A percentile compares a stretch with the other conserved stretches of the same genome.
Evolutionary conservation across 2,888 invertebrate genomes (phyloP).

Genomic region (Eumerus sabulonum): DNA sequence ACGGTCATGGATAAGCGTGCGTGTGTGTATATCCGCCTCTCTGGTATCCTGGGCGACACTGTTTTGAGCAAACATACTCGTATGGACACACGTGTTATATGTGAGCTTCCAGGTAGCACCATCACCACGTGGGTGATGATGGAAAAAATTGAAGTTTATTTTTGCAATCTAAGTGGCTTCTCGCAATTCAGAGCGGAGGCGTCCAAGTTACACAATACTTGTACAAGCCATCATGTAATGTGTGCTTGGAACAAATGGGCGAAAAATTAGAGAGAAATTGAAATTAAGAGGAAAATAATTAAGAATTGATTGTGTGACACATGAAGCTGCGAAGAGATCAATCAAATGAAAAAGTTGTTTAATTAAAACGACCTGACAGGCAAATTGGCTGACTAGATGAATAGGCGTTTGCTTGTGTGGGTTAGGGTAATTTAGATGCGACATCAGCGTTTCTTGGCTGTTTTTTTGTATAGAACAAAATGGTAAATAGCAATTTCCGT

Average conservation of each 20-base stretch:
- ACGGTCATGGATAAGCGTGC: constrained; percentile 20
- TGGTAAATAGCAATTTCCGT: background rate
- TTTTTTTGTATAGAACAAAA: too few species aligned
- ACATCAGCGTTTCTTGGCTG: too few species aligned
- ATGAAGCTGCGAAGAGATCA: constrained; percentile 2
- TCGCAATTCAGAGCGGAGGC: too few species aligned
- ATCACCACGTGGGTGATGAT: constrained; percentile 46
- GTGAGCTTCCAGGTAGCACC: constrained; percentile 12
- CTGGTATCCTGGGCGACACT: too few species aligned
- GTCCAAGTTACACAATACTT: too few species aligned
- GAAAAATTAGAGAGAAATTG: background rate
- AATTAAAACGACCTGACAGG: constrained; percentile 16
- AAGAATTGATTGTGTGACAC: constrained; percentile 28
- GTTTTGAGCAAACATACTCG: too few species aligned
- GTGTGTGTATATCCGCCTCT: background rate
- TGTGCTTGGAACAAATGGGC: too few species aligned
- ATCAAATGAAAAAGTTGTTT: constrained; percentile 16
- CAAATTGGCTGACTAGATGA: too few species aligned
- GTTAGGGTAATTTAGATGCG: too few species aligned
- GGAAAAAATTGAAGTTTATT: constrained; percentile 11
- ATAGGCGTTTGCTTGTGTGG: too few species aligned
- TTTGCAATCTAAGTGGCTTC: too few species aligned
- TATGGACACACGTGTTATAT: constrained; percentile 1
- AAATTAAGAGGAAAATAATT: constrained; percentile 30
- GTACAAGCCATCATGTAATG: too few species aligned